A percentile compares a stretch with the other conserved stretches of the same genome.
Evolutionary conservation across 2,888 invertebrate genomes (phyloP).

Genomic region (Volucella bombylans): DNA sequence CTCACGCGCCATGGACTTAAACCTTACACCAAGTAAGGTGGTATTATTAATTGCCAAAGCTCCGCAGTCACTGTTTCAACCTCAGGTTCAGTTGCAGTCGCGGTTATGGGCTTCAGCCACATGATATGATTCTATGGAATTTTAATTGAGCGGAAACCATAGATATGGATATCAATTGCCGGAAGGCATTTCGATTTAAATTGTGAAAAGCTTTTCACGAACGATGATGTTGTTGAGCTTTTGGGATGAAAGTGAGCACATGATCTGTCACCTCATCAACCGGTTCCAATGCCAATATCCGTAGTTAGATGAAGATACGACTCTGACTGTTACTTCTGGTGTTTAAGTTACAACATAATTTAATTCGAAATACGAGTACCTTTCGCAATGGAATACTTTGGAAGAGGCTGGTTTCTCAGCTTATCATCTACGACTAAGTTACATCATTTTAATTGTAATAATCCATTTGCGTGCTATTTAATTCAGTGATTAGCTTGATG

Average conservation of each 20-base stretch:
- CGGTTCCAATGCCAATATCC: no score
- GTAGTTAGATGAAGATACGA: no score
- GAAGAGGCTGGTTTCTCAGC: neutral
- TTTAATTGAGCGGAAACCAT: slow-evolving; percentile 51
- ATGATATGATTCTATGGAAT: slow-evolving; percentile 36
- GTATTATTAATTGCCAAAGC: neutral
- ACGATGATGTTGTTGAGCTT: neutral
- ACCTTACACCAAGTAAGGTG: neutral
- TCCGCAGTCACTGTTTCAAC: neutral
- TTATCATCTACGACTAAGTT: slow-evolving; percentile 10
- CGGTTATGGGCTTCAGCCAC: slow-evolving; percentile 2
- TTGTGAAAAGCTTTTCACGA: slow-evolving; percentile 7
- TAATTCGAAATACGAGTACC: no score
- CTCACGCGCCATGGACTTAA: slow-evolving; percentile 35
- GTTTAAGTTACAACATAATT: no score
- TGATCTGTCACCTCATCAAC: no score
- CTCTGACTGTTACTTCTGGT: no score
- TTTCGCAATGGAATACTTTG: no score
- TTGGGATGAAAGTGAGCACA: neutral
- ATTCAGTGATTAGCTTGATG: slow-evolving; percentile 10
- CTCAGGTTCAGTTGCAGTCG: slow-evolving; percentile 36
- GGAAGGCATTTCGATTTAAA: slow-evolving; percentile 24
- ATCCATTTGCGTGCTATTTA: slow-evolving; percentile 24
- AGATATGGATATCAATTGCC: slow-evolving; percentile 5
- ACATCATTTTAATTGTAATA: slow-evolving; percentile 22